phyloP scores from a whole-genome alignment of 2,797 vertebrate species.

The Spinus pinus region DNA sequence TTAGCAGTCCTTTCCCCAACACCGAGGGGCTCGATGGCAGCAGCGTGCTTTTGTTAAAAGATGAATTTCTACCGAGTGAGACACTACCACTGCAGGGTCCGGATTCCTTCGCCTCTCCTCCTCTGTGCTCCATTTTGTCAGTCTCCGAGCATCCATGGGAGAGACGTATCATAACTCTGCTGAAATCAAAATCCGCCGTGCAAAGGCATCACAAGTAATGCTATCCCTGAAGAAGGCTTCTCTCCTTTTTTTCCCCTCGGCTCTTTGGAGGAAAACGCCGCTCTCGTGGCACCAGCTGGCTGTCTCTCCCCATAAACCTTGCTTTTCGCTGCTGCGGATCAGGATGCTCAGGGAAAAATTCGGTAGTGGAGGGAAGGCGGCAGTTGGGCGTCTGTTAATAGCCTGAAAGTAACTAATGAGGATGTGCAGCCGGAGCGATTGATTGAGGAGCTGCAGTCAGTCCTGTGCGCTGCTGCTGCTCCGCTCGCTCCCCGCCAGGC shows the following conservation, averaged over 20 bases:
- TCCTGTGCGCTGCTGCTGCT: conserved; percentile 71
- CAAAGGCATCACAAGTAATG: conserved; percentile 38
- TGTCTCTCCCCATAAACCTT: conserved; percentile 47
- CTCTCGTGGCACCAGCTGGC: conserved; percentile 63
- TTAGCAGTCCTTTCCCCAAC: background rate
- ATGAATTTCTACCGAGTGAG: background rate
- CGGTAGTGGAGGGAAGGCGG: conserved; percentile 55
- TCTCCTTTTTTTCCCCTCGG: background rate
- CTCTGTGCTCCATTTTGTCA: conserved; percentile 46
- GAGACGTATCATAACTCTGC: background rate
- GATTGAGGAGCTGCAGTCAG: conserved; percentile 92
- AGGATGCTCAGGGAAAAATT: conserved; percentile 58
- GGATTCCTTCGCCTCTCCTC: background rate
- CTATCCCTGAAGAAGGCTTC: conserved; percentile 37
- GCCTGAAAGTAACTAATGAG: conserved; percentile 83
- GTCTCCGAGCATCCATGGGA: conserved; percentile 21
- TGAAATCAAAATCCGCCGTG: conserved; percentile 24
- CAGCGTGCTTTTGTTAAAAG: background rate
- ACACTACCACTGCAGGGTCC: conserved; percentile 16
- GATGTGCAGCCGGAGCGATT: conserved; percentile 84
- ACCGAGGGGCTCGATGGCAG: background rate
- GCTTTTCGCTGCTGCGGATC: conserved; percentile 38
- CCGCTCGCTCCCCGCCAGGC: conserved; percentile 44
- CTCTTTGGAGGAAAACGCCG: conserved; percentile 43
- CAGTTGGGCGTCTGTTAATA: conserved; percentile 76